Base-by-base conservation (phyloP, 2,888 invertebrate species). In the Caenorhabditis afra region DNA sequence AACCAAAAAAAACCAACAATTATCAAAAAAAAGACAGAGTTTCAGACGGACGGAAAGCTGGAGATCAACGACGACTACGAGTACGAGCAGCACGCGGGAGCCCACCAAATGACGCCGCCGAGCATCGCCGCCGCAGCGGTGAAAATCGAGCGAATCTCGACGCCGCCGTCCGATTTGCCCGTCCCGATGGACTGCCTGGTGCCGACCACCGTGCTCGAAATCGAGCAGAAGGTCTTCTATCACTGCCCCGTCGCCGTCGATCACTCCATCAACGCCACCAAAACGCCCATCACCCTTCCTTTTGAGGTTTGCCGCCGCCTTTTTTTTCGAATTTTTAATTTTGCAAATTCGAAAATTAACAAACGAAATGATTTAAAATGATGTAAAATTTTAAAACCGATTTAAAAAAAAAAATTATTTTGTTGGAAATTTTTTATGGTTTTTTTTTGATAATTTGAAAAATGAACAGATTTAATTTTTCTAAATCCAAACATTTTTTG, bases 221-320 rank as follows among this genome's bases (percentile, higher is more conserved):
- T 80, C 39, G 80, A 80, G 18, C 29, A 44, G 1, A 41, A 55
- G 37, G 79, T 84, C 0, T 82, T 82, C 64, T 79, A 66, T 41
- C 70, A 84, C 47, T 73, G 71, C 62, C 82, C 82, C 2, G 64
- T 81, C 20, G 73, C 79, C 23, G 75, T 77, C n/a, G 82, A 81
- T 47, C 39, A 76, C n/a, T 79, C 79, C 3, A 81, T 78, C 5
- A 73, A 71, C 50, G 71, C 64, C 2, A 78, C 78, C 1, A 81
- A 82, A 45, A 66, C 75, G 29, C 75, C 73, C 3, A 81, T 81
- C 37, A 79, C 77, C 58, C 47, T 83, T 1, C 83, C 82, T 3
- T 83, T 83, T 50, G 81, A 79, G 73, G 81, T 29, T n/a, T n/a
- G n/a, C n/a, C n/a, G n/a, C n/a, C n/a, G n/a, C n/a, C n/a, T n/a